Conservation (phyloP, 2,888 invertebrate genomes). For the Agrochola lychnidis region DNA sequence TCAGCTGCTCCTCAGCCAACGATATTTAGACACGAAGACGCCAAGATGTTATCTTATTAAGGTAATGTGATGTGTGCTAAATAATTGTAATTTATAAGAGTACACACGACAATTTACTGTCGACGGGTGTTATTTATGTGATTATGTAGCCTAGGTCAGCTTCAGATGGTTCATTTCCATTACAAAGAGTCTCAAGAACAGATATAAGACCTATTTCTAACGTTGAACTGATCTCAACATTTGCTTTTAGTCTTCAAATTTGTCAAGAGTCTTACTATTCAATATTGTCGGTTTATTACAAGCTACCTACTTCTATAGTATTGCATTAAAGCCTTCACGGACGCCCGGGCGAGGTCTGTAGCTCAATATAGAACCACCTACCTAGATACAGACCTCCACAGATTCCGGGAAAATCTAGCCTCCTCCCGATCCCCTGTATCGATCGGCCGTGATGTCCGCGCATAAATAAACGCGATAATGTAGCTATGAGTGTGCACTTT, state of each 20-base stretch:
- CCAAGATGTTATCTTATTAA: slow-evolving; percentile 75
- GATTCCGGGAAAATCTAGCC: slow-evolving; percentile 45
- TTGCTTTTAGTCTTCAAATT: background rate
- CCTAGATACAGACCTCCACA: slow-evolving; percentile 44
- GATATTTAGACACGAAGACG: slow-evolving; percentile 86
- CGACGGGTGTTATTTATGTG: slow-evolving; percentile 47
- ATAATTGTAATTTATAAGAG: slow-evolving; percentile 64
- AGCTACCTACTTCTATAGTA: slow-evolving; percentile 8
- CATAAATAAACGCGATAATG: slow-evolving; percentile 51
- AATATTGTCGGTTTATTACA: background rate
- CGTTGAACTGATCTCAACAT: background rate
- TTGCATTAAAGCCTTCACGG: slow-evolving; percentile 14
- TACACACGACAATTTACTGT: slow-evolving; percentile 43
- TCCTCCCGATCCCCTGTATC: slow-evolving; percentile 52
- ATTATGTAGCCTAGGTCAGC: slow-evolving; percentile 4
- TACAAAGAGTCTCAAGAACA: background rate
- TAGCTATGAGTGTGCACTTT: slow-evolving; percentile 25
- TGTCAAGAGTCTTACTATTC: background rate
- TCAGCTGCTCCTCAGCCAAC: slow-evolving; percentile 78
- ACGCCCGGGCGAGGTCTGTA: slow-evolving; percentile 23
- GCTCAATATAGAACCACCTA: slow-evolving; percentile 31
- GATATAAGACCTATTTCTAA: background rate
- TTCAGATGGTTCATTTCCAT: slow-evolving; percentile 1
- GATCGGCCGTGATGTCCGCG: slow-evolving; percentile 56
- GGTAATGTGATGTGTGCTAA: slow-evolving; percentile 67